phyloP scores from a whole-genome alignment of 2,113 vertebrate species.

The Sinocyclocheilus grahami region DNA sequence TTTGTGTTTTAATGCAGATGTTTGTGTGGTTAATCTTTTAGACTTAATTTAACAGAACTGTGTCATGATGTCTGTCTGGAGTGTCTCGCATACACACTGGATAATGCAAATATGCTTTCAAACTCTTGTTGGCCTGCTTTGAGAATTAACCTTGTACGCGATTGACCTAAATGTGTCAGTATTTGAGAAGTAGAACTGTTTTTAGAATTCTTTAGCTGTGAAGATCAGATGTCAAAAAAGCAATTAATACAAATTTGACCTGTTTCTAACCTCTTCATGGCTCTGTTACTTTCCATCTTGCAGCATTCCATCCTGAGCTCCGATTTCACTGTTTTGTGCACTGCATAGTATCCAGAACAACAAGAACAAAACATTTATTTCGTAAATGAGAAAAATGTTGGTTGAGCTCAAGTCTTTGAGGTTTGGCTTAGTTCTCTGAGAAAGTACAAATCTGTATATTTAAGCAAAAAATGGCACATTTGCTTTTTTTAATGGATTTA shows the following conservation, averaged over 20 bases:
- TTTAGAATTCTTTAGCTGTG: background rate
- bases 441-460: background rate
- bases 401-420: slow-evolving; percentile 12
- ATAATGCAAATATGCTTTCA: slow-evolving; percentile 2
- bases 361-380: slow-evolving; percentile 10
- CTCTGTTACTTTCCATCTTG: background rate
- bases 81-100: background rate
- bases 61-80: background rate
- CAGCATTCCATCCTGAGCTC: slow-evolving; percentile 2
- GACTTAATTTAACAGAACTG: background rate
- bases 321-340: slow-evolving; percentile 10
- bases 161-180: slow-evolving; percentile 20
- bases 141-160: background rate
- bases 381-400: background rate
- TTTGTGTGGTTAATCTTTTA: background rate
- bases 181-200: background rate
- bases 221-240: background rate
- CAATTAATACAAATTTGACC: background rate
- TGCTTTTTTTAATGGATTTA: slow-evolving; percentile 7
- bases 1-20: background rate
- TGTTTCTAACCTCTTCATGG: slow-evolving; percentile 3
- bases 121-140: background rate
- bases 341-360: background rate
- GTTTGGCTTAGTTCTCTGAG: slow-evolving; percentile 16
- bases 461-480: background rate